phyloP scores from a whole-genome alignment of 2,113 vertebrate genomes.

The Beaufortia kweichowensis region DNA sequence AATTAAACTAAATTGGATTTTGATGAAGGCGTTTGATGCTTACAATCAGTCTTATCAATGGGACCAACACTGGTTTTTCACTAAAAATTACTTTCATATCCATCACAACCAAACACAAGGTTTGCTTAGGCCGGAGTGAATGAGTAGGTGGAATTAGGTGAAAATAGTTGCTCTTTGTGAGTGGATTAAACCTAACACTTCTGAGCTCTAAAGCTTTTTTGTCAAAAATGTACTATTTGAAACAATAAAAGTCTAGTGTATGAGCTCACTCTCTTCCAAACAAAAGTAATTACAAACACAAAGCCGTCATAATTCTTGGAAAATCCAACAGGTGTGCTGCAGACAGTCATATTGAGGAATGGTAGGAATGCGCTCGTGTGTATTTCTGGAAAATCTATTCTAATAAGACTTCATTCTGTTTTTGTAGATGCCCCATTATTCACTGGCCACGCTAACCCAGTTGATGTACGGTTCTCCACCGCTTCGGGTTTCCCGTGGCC shows the following conservation, averaged over 20 bases:
- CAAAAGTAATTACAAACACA: constrained; percentile 12
- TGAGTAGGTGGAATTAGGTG: not conserved
- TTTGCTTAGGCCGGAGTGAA: not conserved
- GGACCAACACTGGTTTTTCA: not conserved
- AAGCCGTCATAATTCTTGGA: constrained; percentile 9
- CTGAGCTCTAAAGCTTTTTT: not conserved
- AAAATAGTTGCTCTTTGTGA: too few relatives aligned
- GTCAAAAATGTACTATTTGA: not conserved
- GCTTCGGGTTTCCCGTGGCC: constrained; percentile 15
- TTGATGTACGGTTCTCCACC: constrained; percentile 53
- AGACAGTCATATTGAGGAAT: constrained; percentile 29
- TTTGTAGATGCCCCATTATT: constrained; percentile 26
- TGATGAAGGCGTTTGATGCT: not conserved
- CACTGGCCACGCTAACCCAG: constrained; percentile 36
- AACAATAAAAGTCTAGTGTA: not conserved
- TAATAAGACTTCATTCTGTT: constrained; percentile 59
- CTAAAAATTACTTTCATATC: not conserved
- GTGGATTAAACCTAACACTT: too few relatives aligned
- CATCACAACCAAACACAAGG: not conserved
- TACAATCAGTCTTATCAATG: not conserved
- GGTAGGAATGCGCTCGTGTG: constrained; percentile 23
- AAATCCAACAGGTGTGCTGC: constrained; percentile 54
- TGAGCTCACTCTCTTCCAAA: not conserved
- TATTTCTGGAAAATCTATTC: constrained; percentile 59
- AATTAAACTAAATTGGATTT: not conserved